A percentile compares a stretch with the other conserved stretches of the same genome.
Evolutionary conservation across 2,113 vertebrate species (phyloP).

Genomic region (Felis catus): DNA sequence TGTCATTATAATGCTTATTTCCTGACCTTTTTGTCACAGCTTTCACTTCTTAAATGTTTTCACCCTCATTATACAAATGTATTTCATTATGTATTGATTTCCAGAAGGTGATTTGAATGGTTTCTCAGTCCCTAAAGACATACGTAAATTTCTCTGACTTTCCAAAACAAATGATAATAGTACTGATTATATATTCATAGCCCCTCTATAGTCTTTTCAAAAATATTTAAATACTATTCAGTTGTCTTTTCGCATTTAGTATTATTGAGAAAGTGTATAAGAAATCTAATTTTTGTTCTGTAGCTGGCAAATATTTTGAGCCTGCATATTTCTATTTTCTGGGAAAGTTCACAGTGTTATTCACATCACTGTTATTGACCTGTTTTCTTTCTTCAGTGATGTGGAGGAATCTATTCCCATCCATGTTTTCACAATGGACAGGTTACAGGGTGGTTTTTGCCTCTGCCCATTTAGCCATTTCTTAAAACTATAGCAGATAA

Average conservation of each 20-base stretch:
- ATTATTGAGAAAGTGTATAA: background rate
- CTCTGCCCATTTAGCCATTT: background rate
- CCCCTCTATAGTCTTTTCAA: background rate
- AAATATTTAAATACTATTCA: background rate
- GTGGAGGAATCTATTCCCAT: background rate
- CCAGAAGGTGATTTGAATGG: background rate
- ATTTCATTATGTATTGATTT: background rate
- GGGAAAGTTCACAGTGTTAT: background rate
- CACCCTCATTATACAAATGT: background rate
- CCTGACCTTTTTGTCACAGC: background rate
- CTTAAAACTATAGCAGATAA: background rate
- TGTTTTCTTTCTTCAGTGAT: background rate
- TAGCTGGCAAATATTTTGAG: background rate
- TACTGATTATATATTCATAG: background rate
- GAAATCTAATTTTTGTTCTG: background rate
- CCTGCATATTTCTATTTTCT: background rate
- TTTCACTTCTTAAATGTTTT: background rate
- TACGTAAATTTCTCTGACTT: background rate
- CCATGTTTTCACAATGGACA: background rate
- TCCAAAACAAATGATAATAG: background rate
- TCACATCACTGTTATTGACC: fast-evolving
- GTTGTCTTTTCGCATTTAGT: background rate
- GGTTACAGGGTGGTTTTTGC: background rate
- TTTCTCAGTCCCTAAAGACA: background rate
- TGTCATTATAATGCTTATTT: background rate